These are phyloP conservation scores for Mythimna impura DNA, from an alignment of 2,888 invertebrate species.

Conservation along the genomic window DNA sequence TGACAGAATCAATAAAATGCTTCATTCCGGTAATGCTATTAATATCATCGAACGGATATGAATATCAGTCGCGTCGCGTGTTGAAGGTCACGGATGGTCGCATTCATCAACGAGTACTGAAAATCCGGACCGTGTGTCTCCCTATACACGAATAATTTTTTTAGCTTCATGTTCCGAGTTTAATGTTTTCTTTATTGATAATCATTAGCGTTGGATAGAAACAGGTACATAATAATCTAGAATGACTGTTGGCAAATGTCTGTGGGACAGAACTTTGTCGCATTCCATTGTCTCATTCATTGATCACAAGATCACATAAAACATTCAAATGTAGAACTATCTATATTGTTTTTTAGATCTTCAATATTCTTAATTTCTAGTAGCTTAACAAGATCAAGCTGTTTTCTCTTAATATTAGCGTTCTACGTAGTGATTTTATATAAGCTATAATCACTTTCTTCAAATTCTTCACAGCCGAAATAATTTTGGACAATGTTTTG, in stretches of 20 bases:
- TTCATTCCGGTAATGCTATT: slow-evolving; percentile 65
- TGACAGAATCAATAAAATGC: slow-evolving; percentile 60
- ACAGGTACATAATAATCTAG: slow-evolving; percentile 43
- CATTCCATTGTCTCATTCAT: slow-evolving; percentile 54
- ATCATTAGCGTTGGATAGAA: slow-evolving; percentile 41
- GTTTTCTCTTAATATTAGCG: slow-evolving; percentile 6
- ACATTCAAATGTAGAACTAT: slow-evolving; percentile 34
- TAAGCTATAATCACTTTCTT: slow-evolving; percentile 18
- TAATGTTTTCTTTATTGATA: slow-evolving; percentile 40
- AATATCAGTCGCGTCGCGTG: slow-evolving; percentile 51
- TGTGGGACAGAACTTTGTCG: slow-evolving; percentile 45
- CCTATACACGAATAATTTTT: slow-evolving; percentile 60
- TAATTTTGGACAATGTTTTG: not conserved
- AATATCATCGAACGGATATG: slow-evolving; percentile 57
- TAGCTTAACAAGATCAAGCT: slow-evolving; percentile 1
- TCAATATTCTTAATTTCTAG: slow-evolving; percentile 16
- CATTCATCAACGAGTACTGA: slow-evolving; percentile 45
- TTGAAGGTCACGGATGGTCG: slow-evolving; percentile 58
- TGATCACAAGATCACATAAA: slow-evolving; percentile 24
- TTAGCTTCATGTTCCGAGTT: slow-evolving; percentile 34
- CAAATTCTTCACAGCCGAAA: slow-evolving; percentile 4
- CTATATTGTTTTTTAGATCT: slow-evolving; percentile 25
- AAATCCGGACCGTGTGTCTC: slow-evolving; percentile 20
- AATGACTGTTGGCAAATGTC: slow-evolving; percentile 57
- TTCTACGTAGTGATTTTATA: not conserved